These are phyloP conservation scores for Cacatua alba DNA, from an alignment of 2,113 vertebrate species.

Conservation along the genomic window DNA sequence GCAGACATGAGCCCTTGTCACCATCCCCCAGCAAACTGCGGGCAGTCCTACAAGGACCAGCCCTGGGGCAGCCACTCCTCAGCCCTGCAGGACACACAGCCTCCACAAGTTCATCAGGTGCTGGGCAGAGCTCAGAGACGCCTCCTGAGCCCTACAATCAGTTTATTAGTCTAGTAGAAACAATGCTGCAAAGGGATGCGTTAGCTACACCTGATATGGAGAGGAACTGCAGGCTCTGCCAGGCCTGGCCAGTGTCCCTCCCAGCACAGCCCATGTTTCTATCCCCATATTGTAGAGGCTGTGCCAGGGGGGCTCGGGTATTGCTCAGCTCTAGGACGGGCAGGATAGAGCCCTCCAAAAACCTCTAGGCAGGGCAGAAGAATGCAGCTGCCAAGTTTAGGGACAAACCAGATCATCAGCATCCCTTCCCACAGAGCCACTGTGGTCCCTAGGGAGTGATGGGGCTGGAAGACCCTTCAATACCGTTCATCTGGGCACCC, in stretches of 20 bases:
- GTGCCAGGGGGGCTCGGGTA: background rate
- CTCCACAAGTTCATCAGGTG: background rate
- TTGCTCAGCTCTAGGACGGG: background rate
- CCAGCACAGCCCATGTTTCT: background rate
- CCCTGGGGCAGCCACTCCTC: fast-evolving
- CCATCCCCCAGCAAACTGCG: background rate
- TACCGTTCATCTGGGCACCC: background rate
- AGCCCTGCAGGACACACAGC: fast-evolving
- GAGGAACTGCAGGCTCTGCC: background rate
- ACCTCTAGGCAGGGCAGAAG: background rate
- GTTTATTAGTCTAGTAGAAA: slow-evolving; percentile 66
- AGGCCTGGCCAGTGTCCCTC: background rate
- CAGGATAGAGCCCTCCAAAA: background rate
- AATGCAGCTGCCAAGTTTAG: background rate
- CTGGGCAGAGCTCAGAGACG: background rate
- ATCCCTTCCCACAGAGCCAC: background rate
- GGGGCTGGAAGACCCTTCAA: background rate
- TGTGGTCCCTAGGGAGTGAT: background rate
- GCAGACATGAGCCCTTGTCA: too few relatives aligned
- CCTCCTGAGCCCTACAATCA: background rate
- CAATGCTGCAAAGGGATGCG: background rate
- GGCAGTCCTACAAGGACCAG: background rate
- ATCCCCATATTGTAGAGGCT: background rate
- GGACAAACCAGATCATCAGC: background rate
- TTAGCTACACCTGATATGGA: background rate